These are phyloP conservation scores for Hipparchia sbordonii DNA, from an alignment of 2,888 invertebrate genomes.

Conservation along the genomic window DNA sequence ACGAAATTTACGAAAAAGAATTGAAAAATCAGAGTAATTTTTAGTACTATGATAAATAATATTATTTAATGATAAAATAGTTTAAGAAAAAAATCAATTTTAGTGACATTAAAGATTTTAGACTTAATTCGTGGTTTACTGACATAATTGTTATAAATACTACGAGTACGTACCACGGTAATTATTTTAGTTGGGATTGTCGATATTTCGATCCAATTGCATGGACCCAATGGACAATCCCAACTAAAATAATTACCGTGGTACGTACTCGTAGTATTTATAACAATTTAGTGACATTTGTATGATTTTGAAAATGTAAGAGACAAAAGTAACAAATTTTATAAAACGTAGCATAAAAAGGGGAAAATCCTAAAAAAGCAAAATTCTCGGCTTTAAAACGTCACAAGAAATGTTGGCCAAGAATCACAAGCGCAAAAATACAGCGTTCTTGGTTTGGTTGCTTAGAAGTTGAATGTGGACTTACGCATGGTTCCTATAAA, in stretches of 20 bases:
- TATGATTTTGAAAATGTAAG: constrained; percentile 43
- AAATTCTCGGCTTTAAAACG: constrained; percentile 50
- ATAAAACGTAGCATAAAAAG: constrained; percentile 44
- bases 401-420: constrained; percentile 52
- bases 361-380: constrained; percentile 57
- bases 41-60: too few relatives aligned
- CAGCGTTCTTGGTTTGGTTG: constrained; percentile 67
- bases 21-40: too few relatives aligned
- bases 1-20: neutral
- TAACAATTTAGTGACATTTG: constrained; percentile 42
- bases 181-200: too few relatives aligned
- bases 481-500: constrained; percentile 84
- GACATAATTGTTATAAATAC: too few relatives aligned
- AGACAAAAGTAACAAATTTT: neutral
- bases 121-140: too few relatives aligned
- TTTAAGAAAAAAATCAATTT: neutral
- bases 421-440: constrained; percentile 64
- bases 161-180: too few relatives aligned
- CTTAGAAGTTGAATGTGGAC: constrained; percentile 69
- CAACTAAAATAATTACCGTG: too few relatives aligned
- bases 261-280: too few relatives aligned
- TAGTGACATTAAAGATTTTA: constrained; percentile 35
- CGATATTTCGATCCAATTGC: too few relatives aligned
- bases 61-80: neutral
- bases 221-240: too few relatives aligned